Percentiles rank a stretch among this genome's conserved stretches.
phyloP scores from a whole-genome alignment of 2,113 vertebrate genomes.

The Xenotilapia caudafasciata region DNA sequence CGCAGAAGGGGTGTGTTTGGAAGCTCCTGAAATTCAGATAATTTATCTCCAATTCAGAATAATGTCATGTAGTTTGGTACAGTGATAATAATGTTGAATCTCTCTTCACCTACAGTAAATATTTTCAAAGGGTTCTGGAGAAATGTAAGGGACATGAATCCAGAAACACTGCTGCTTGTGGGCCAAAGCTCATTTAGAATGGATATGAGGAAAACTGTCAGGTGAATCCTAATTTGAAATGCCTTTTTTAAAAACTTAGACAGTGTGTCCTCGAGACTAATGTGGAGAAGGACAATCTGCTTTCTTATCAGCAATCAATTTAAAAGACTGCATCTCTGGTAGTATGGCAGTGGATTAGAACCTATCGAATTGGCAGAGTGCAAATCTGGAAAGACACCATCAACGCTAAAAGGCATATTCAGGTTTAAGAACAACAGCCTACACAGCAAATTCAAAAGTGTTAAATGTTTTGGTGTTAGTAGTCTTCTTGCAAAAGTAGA shows the following conservation, averaged over 20 bases:
- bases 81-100: neutral
- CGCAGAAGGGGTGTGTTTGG: neutral
- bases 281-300: neutral
- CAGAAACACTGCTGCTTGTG: neutral
- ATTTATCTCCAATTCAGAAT: neutral
- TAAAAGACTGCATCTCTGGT: neutral
- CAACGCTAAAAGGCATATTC: neutral
- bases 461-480: no score
- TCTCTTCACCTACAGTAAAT: neutral
- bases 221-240: neutral
- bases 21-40: neutral
- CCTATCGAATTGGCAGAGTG: neutral
- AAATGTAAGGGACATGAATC: neutral
- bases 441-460: no score
- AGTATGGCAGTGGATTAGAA: neutral
- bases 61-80: neutral
- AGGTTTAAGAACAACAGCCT: neutral
- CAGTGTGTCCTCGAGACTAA: neutral
- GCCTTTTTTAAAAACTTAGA: neutral
- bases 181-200: neutral
- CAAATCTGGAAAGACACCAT: neutral
- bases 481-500: no score
- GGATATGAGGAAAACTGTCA: neutral
- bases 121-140: neutral
- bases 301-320: neutral